These are phyloP conservation scores for Nilaparvata lugens DNA, from an alignment of 1,140 invertebrate genomes.

Conservation along the genomic window DNA sequence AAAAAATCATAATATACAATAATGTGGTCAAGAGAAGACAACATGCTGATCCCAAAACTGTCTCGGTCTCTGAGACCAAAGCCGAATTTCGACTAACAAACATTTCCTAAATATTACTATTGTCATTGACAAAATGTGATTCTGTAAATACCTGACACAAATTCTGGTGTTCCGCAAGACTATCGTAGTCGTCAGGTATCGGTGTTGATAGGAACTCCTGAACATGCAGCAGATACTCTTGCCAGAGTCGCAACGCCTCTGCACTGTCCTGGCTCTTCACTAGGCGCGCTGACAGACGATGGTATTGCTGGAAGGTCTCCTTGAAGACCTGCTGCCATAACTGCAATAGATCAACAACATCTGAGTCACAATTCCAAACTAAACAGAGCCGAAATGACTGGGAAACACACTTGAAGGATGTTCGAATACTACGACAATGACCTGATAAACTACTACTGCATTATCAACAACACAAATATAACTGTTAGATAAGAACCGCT, in stretches of 20 bases:
- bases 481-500: background rate
- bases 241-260: slow-evolving; percentile 64
- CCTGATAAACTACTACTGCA: background rate
- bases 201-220: slow-evolving; percentile 69
- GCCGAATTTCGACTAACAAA: too few relatives aligned
- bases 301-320: slow-evolving; percentile 79
- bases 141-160: slow-evolving; percentile 51
- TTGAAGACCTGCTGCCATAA: slow-evolving; percentile 81
- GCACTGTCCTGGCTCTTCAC: slow-evolving; percentile 65
- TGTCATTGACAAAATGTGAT: too few relatives aligned
- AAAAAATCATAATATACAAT: too few relatives aligned
- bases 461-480: background rate
- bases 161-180: slow-evolving; percentile 68
- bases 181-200: slow-evolving; percentile 67
- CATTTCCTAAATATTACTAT: too few relatives aligned
- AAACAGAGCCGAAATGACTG: too few relatives aligned
- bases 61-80: too few relatives aligned
- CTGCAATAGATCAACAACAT: slow-evolving; percentile 43
- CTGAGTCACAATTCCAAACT: too few relatives aligned
- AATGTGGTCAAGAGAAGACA: too few relatives aligned
- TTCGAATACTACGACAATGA: slow-evolving; percentile 11
- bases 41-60: too few relatives aligned
- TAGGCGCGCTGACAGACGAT: slow-evolving; percentile 65
- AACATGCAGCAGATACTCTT: slow-evolving; percentile 70
- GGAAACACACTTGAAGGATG: too few relatives aligned